These are phyloP conservation scores for Autographa gamma DNA, from an alignment of 2,888 invertebrate genomes.

Conservation along the genomic window DNA sequence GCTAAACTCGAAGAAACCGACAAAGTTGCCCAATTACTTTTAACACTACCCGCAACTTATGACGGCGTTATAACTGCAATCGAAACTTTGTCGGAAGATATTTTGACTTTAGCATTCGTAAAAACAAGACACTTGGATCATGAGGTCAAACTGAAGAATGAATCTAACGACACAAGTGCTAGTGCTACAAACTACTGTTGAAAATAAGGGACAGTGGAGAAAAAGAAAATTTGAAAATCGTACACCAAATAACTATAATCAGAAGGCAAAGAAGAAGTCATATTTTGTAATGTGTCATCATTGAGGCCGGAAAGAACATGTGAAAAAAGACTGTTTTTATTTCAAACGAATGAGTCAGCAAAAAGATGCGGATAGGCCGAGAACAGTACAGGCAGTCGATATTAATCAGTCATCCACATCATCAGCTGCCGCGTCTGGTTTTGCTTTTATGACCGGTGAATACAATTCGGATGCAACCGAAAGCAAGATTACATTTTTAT, in stretches of 20 bases:
- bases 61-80: slow-evolving; percentile 71
- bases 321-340: slow-evolving; percentile 62
- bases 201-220: neutral
- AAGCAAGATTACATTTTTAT: neutral
- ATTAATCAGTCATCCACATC: slow-evolving; percentile 21
- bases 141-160: slow-evolving; percentile 20
- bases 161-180: slow-evolving; percentile 9
- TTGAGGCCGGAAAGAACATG: slow-evolving; percentile 64
- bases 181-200: slow-evolving; percentile 1
- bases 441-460: slow-evolving; percentile 14
- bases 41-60: slow-evolving; percentile 66
- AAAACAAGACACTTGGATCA: slow-evolving; percentile 34
- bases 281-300: slow-evolving; percentile 56
- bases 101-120: slow-evolving; percentile 65
- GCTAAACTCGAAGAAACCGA: too few species aligned
- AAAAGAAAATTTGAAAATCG: slow-evolving; percentile 12
- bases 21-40: too few species aligned
- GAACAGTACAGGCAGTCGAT: slow-evolving; percentile 41
- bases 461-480: too few species aligned
- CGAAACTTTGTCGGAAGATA: slow-evolving; percentile 65
- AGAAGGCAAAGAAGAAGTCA: neutral
- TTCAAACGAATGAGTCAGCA: slow-evolving; percentile 41
- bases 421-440: slow-evolving; percentile 7
- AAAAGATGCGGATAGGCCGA: slow-evolving; percentile 18
- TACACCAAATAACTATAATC: neutral